These are phyloP conservation scores for Microctenopoma stevenorrisi DNA, from an alignment of 2,797 vertebrate species.

Conservation along the genomic window DNA sequence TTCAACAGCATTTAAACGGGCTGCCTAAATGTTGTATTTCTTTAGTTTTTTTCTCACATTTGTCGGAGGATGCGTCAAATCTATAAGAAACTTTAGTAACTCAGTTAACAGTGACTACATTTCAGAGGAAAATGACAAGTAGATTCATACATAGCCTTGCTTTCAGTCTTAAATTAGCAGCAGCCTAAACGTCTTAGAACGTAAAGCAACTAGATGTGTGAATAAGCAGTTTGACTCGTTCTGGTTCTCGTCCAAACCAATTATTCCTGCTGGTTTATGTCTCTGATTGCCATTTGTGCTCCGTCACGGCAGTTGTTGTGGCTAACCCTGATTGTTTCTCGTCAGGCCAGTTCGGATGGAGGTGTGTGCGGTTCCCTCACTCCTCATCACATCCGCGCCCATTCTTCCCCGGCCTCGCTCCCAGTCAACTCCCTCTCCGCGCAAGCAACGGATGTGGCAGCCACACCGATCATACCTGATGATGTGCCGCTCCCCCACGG, in stretches of 20 bases:
- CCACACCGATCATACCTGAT: conserved; percentile 87
- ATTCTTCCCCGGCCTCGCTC: conserved; percentile 95
- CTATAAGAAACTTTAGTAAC: too few relatives aligned
- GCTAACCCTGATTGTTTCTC: conserved; percentile 63
- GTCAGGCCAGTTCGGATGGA: conserved; percentile 93
- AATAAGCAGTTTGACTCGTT: conserved; percentile 1
- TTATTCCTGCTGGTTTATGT: conserved; percentile 36
- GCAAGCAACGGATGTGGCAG: conserved; percentile 84
- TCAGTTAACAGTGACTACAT: too few relatives aligned
- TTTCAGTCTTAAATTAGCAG: background rate
- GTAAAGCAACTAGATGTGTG: background rate
- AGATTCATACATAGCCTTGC: background rate
- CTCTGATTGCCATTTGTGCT: conserved; percentile 33
- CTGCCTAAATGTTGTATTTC: too few relatives aligned
- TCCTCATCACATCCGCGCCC: conserved; percentile 92
- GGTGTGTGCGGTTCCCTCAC: conserved; percentile 89
- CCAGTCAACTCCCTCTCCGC: conserved; percentile 90
- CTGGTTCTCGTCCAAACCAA: conserved; percentile 18
- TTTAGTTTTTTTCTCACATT: too few relatives aligned
- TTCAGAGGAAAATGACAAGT: too few relatives aligned
- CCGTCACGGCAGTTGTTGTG: conserved; percentile 21
- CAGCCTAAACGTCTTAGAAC: background rate
- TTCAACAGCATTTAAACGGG: too few relatives aligned
- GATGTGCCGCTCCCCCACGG: conserved; percentile 93
- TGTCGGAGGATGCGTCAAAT: too few relatives aligned